Evolutionary conservation across 2,113 vertebrate genomes (phyloP).

Genomic region (Stictonetta naevosa): DNA sequence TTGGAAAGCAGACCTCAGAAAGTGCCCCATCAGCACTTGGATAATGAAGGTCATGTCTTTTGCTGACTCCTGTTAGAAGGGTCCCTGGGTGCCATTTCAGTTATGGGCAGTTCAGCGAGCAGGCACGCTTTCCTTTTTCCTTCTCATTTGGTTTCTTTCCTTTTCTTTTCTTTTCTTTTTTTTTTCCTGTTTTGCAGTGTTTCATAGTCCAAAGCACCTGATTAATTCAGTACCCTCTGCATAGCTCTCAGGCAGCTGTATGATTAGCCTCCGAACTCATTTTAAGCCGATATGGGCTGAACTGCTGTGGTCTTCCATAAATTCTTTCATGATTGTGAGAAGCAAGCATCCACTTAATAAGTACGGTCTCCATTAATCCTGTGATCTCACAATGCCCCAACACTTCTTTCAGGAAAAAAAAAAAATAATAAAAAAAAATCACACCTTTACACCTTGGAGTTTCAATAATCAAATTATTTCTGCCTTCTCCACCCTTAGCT

Average conservation of each 20-base stretch:
- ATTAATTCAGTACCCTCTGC: slow-evolving; percentile 20
- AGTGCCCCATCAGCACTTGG: slow-evolving; percentile 34
- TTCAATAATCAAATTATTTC: background rate
- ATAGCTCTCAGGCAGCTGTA: background rate
- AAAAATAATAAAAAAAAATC: background rate
- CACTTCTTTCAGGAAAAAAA: background rate
- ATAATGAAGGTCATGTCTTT: slow-evolving; percentile 43
- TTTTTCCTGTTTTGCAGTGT: background rate
- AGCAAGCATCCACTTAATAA: slow-evolving; percentile 3
- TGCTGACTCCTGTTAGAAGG: slow-evolving; percentile 12
- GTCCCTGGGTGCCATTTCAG: slow-evolving; percentile 1
- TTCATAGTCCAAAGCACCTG: slow-evolving; percentile 14
- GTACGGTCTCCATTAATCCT: background rate
- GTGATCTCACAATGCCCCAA: background rate
- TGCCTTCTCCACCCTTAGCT: background rate
- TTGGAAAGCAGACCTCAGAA: background rate
- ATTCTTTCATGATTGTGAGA: background rate
- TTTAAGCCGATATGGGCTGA: background rate
- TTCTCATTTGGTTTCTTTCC: background rate
- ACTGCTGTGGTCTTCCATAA: background rate
- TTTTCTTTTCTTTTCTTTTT: no score
- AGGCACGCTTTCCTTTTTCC: background rate
- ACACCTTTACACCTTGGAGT: background rate
- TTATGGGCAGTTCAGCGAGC: slow-evolving; percentile 6
- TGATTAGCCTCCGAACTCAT: background rate